Evolutionary conservation across 2,888 invertebrate genomes (phyloP).

Genomic region (Formica aserva): DNA sequence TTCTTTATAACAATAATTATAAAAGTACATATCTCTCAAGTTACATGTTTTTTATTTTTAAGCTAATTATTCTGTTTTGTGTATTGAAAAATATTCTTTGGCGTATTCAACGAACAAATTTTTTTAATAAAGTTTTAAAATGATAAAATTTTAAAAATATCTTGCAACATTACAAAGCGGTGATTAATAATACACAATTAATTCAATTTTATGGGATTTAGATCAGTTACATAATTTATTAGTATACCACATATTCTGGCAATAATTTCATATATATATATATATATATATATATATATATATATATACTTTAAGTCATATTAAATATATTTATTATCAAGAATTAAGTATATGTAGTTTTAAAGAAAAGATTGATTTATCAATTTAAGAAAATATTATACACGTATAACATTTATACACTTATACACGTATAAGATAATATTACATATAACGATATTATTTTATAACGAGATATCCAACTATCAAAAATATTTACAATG

Average conservation of each 20-base stretch:
- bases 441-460: too few relatives aligned
- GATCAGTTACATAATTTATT: not conserved
- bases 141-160: not conserved
- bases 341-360: not conserved
- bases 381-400: not conserved
- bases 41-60: not conserved
- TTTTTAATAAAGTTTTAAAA: not conserved
- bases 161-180: not conserved
- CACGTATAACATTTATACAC: too few relatives aligned
- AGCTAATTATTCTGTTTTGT: not conserved
- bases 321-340: not conserved
- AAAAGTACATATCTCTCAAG: not conserved
- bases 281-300: too few relatives aligned
- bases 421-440: too few relatives aligned
- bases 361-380: not conserved
- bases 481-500: not conserved
- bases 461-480: not conserved
- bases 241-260: not conserved
- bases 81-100: not conserved
- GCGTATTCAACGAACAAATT: not conserved
- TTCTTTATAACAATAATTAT: not conserved
- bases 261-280: too few relatives aligned
- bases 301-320: too few relatives aligned
- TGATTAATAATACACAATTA: not conserved
- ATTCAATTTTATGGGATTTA: not conserved